Conservation (phyloP, 2,113 vertebrate genomes). For the Cnemophilus loriae region DNA sequence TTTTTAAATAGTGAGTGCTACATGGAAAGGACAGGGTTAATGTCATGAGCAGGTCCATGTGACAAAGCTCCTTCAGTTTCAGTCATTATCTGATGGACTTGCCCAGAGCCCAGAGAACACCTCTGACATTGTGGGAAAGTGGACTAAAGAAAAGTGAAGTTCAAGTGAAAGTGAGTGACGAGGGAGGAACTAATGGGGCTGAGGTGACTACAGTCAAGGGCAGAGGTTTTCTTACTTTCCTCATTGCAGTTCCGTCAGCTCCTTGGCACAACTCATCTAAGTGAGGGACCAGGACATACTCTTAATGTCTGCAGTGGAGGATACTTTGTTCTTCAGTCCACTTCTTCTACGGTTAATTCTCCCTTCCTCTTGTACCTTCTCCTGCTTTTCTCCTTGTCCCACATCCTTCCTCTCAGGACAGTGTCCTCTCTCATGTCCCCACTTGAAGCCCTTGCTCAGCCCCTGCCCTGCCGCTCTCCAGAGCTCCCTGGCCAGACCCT, state of each 20-base stretch:
- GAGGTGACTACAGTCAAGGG: background rate
- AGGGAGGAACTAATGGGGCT: background rate
- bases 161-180: background rate
- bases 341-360: background rate
- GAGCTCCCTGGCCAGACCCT: background rate
- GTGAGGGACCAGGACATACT: background rate
- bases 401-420: background rate
- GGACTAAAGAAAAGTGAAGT: background rate
- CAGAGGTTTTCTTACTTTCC: background rate
- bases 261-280: background rate
- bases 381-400: background rate
- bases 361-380: background rate
- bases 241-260: background rate
- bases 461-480: background rate
- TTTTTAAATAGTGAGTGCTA: background rate
- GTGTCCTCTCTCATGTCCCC: no score
- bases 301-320: background rate
- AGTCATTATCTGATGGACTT: background rate
- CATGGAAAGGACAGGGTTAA: background rate
- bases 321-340: background rate
- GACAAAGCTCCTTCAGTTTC: background rate
- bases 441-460: background rate
- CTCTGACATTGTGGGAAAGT: background rate
- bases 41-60: background rate
- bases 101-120: background rate